Conservation (phyloP, 2,888 invertebrate genomes). For the Chrysolina oricalcia region DNA sequence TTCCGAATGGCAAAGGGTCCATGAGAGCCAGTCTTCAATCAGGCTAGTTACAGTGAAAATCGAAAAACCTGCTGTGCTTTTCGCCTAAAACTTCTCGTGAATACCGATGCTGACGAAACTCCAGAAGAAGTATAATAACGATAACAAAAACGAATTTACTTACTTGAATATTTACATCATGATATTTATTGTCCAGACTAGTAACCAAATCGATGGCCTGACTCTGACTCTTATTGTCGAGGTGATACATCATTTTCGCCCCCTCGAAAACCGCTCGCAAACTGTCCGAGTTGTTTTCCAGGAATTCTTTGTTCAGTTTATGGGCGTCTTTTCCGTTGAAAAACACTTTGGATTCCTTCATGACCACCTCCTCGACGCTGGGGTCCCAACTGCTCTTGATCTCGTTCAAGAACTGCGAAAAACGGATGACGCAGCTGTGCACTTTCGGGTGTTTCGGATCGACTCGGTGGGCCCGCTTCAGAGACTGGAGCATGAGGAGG, state of each 20-base stretch:
- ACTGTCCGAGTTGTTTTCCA: constrained; percentile 76
- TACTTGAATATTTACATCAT: constrained; percentile 74
- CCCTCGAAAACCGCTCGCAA: constrained; percentile 88
- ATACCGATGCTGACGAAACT: neutral
- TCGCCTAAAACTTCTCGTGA: neutral
- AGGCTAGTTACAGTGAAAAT: too few species aligned
- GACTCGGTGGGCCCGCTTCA: constrained; percentile 89
- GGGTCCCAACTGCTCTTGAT: constrained; percentile 71
- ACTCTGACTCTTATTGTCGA: constrained; percentile 80
- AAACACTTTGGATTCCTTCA: constrained; percentile 73
- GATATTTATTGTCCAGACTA: constrained; percentile 73
- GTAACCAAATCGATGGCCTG: constrained; percentile 79
- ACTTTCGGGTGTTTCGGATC: constrained; percentile 85
- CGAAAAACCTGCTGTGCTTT: too few species aligned
- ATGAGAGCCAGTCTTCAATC: too few species aligned
- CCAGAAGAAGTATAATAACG: neutral
- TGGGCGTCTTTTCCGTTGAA: constrained; percentile 76
- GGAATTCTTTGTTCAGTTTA: constrained; percentile 82
- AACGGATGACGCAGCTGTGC: constrained; percentile 90
- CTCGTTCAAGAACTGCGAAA: constrained; percentile 75
- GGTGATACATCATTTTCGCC: constrained; percentile 85
- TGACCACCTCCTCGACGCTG: constrained; percentile 73
- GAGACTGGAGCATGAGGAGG: constrained; percentile 95
- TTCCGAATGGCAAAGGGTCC: too few species aligned
- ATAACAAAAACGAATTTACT: constrained; percentile 51